Base-by-base conservation (phyloP, 2,113 vertebrate species). In the Ceyx margarethae region DNA sequence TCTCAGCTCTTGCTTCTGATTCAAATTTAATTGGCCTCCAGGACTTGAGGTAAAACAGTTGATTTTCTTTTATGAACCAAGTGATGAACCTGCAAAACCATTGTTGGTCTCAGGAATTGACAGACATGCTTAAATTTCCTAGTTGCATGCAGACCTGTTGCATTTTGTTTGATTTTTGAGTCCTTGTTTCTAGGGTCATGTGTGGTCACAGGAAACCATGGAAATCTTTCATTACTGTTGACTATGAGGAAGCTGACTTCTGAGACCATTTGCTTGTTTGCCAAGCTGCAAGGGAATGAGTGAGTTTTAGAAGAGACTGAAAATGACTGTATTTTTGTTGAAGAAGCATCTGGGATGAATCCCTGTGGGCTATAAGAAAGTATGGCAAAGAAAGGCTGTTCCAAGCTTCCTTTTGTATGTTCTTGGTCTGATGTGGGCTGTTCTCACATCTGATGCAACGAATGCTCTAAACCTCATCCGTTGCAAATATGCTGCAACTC, bases 161-260 rank as follows among this genome's bases (percentile, higher is more conserved):
- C 56, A 85, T 90, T 95, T 89, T 71, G 33, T 92, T 51, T 67
- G 15, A n/a, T 71, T 95, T 89, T 51, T 21, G 26, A 66, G 40
- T 83, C 51, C 33, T 68, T 88, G 40, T 90, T 87, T 90, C 33
- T 77, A 53, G 62, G 46, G 40, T 91, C 3, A 1, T 3, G 2
- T 31, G 45, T 71, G 42, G 57, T 85, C 8, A 0, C 35, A 64
- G 61, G 60, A 82, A 85, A 62, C 22, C 50, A 56, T 64, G 29
- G 64, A 72, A 53, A 56, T 80, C 81, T 89, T 88, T 80, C 20
- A 15, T 91, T 88, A 25, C 29, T 75, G 8, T 83, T 91, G 73
- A 6, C 54, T 82, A 28, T 13, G 66, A 78, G 45, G 80, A 84
- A 90, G 61, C 58, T 79, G 82, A 35, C 20, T 83, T 89, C 62